phyloP scores from a whole-genome alignment of 1,140 invertebrate genomes.

The Anthonomus grandis region DNA sequence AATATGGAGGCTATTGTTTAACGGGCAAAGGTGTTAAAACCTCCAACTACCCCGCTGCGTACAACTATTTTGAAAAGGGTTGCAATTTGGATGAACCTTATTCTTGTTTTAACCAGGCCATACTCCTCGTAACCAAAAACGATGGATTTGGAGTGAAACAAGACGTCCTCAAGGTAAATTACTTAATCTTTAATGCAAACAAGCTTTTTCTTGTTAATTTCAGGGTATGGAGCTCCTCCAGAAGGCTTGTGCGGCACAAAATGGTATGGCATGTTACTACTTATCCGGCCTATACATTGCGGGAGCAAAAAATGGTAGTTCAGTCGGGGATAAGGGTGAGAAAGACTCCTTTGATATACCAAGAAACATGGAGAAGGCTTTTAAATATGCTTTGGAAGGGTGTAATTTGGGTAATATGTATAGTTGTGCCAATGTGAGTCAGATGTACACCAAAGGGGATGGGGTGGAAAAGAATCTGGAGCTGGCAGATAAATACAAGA shows the following conservation, averaged over 20 bases:
- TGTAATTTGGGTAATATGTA: constrained; percentile 80
- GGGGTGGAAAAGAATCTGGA: constrained; percentile 66
- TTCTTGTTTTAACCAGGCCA: constrained; percentile 72
- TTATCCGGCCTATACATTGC: constrained; percentile 73
- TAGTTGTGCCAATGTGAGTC: constrained; percentile 81
- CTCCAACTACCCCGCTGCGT: constrained; percentile 51
- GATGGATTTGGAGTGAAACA: constrained; percentile 49
- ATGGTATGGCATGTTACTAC: constrained; percentile 75
- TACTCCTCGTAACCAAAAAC: constrained; percentile 60
- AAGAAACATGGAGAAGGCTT: constrained; percentile 72
- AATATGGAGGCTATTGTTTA: constrained; percentile 71
- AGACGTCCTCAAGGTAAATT: constrained; percentile 56
- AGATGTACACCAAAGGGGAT: constrained; percentile 74
- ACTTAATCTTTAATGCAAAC: neutral
- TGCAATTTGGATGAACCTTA: constrained; percentile 67
- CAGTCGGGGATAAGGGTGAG: constrained; percentile 41
- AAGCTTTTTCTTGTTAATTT: constrained; percentile 6
- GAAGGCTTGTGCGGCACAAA: constrained; percentile 66
- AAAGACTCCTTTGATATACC: constrained; percentile 55
- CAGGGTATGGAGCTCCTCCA: constrained; percentile 65
- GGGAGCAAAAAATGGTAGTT: constrained; percentile 59
- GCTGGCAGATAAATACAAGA: constrained; percentile 68
- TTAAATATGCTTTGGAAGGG: constrained; percentile 67
- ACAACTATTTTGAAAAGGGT: constrained; percentile 72
- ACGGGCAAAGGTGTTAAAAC: constrained; percentile 61